These are phyloP conservation scores for Tupaia chinensis DNA, from an alignment of 2,113 vertebrate species.

Conservation along the genomic window DNA sequence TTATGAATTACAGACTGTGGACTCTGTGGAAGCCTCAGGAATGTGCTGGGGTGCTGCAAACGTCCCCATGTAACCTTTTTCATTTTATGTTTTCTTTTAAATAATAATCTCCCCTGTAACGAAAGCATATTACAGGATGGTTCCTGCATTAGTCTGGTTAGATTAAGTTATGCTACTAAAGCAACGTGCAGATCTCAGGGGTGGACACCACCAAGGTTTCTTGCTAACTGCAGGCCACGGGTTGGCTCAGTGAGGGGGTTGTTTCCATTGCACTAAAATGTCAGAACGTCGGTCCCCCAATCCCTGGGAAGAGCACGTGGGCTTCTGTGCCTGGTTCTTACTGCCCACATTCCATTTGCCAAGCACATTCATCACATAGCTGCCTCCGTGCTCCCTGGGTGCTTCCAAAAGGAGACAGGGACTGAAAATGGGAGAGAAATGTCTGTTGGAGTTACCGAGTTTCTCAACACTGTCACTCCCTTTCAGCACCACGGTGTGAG, in stretches of 20 bases:
- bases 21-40: not conserved
- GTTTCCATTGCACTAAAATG: not conserved
- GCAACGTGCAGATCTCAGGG: not conserved
- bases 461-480: not conserved
- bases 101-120: not conserved
- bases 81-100: not conserved
- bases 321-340: rapidly evolving
- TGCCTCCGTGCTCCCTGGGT: not conserved
- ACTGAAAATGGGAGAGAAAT: not conserved
- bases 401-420: not conserved
- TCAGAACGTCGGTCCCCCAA: not conserved
- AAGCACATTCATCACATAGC: rapidly evolving
- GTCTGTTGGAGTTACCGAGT: rapidly evolving
- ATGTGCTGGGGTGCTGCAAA: not conserved
- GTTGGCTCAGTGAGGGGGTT: not conserved
- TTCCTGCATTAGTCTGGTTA: not conserved
- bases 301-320: not conserved
- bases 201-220: not conserved
- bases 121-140: rapidly evolving
- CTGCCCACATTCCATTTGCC: not conserved
- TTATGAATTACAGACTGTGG: not conserved
- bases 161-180: not conserved
- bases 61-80: not conserved
- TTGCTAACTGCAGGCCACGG: not conserved
- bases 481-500: not conserved